Evolutionary conservation across 2,797 vertebrate species (phyloP), one percentile per base, ranked within the genome.

Genomic region (Erpetoichthys calabaricus): DNA sequence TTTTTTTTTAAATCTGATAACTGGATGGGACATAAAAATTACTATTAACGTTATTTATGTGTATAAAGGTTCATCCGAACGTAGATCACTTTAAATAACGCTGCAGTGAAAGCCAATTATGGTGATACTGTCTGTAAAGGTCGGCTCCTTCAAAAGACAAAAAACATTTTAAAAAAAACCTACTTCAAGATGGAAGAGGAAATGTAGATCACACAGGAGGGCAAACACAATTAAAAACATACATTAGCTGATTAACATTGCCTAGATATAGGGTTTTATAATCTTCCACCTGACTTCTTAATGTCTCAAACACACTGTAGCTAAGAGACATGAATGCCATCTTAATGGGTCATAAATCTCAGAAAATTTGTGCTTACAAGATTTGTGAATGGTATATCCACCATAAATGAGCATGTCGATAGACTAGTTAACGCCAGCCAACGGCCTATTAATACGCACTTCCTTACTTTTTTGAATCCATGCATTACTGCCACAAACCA

Each of bases 331-430:
- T 83, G 78, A 77, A 75, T 68, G 75, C 71, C 76, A 75, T 73
- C 57, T 74, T 79, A 80, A 79, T 78, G 76, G 73, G 75, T 80
- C 80, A 79, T 79, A 76, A 80, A 78, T 80, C 74, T 69, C 71
- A 66, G 72, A 64, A 75, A 78, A 80, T 80, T 80, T 77, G 80
- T 76, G 66, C 68, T 74, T 79, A 78, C 78, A 74, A 79, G 76
- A 73, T 70, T 63, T 57, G 45, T 60, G 65, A 74, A 73, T 75
- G 67, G 73, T 71, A 78, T 68, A 61, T 70, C 63, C 45, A 25
- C 25, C 25, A 25, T 25, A 25, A 25, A 25, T 44, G 61, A 41
- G 61, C 56, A 60, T 61, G 65, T 62, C 78, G 74, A 77, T 71
- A 67, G 70, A 74, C 67, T 7, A 25, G 42, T 42, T 64, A 62